phyloP scores from a whole-genome alignment of 2,797 vertebrate genomes.

The Acrocephalus scirpaceus region DNA sequence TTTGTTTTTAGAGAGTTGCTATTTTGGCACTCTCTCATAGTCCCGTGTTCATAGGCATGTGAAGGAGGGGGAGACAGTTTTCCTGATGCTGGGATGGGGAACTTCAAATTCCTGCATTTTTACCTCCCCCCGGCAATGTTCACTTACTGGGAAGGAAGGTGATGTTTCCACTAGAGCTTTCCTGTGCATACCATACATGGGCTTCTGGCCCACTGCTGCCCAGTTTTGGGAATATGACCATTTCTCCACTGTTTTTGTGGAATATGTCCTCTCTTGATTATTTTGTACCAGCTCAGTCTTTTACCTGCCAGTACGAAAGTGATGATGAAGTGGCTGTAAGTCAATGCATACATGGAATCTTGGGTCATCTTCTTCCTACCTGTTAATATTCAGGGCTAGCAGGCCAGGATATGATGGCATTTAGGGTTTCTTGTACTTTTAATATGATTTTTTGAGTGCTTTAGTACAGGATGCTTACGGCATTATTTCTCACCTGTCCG shows the following conservation, averaged over 20 bases:
- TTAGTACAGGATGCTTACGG: background rate
- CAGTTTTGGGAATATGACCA: background rate
- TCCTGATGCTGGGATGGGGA: background rate
- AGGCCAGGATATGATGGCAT: background rate
- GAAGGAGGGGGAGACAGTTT: background rate
- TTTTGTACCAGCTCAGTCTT: background rate
- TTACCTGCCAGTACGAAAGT: background rate
- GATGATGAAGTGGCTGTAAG: background rate
- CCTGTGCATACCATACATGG: background rate
- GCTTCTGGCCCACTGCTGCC: background rate
- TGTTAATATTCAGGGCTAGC: background rate
- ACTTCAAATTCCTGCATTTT: background rate
- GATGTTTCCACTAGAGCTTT: background rate
- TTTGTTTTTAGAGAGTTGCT: background rate
- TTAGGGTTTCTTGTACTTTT: background rate
- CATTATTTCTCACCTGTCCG: background rate
- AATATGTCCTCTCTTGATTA: background rate
- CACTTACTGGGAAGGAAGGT: background rate
- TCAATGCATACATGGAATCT: background rate
- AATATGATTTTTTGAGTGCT: background rate
- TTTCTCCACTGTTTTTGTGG: background rate
- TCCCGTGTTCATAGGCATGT: background rate
- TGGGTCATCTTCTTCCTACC: background rate
- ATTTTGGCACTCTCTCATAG: rapidly evolving
- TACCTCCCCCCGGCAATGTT: background rate